A percentile compares a stretch with the other conserved stretches of the same genome.
Conservation (phyloP, 2,888 invertebrate genomes). For the Cephalotes varians region DNA sequence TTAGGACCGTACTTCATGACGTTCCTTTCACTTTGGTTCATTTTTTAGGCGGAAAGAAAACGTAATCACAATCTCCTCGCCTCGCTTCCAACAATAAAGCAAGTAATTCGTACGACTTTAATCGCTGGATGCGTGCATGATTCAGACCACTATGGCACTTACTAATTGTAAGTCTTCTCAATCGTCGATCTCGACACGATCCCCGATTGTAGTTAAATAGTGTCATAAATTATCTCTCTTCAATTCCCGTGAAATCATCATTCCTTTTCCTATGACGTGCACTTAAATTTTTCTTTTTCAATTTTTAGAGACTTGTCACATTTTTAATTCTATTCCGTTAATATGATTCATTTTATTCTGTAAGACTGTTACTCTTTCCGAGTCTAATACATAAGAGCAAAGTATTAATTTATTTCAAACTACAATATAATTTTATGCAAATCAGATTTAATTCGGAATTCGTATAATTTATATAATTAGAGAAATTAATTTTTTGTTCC, state of each 20-base stretch:
- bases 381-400: not conserved
- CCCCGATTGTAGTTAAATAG: not conserved
- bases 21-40: constrained; percentile 72
- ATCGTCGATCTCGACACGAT: constrained; percentile 14
- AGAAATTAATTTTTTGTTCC: not conserved
- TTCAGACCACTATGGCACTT: constrained; percentile 1
- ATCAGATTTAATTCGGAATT: constrained; percentile 4
- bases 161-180: not conserved
- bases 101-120: constrained; percentile 10
- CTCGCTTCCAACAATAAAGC: not conserved
- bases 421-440: not conserved
- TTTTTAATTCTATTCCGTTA: not conserved
- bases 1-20: constrained; percentile 65
- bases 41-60: constrained; percentile 62
- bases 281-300: not conserved
- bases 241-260: not conserved
- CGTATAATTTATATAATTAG: not conserved
- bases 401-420: not conserved
- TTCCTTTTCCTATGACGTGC: not conserved
- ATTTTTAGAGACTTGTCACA: not conserved
- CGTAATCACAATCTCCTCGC: constrained; percentile 12
- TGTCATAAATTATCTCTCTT: not conserved
- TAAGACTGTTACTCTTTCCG: not conserved
- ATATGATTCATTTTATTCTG: not conserved
- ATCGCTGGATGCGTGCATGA: constrained; percentile 26